Evolutionary conservation across 2,797 vertebrate species (phyloP), one percentile per base, ranked within the genome.

Genomic region (Eulemur rubriventer): DNA sequence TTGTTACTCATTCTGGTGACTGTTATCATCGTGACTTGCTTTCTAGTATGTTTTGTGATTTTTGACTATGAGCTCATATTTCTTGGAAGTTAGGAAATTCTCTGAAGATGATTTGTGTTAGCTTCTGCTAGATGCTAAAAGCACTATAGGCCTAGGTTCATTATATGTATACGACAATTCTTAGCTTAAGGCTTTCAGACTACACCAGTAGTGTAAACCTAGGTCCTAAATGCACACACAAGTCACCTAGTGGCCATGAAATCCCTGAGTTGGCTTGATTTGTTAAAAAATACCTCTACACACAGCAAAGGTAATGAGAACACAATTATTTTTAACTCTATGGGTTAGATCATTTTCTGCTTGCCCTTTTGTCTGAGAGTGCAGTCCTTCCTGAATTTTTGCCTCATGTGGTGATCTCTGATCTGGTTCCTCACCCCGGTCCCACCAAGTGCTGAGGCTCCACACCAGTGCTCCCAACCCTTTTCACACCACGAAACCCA

Each of bases 1-100:
- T 48, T 43, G 1, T 12, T 50, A 65, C 24, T 50, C 33, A n/a
- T 67, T 57, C 43, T 86, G n/a, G 7, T 22, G 35, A 67, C 4
- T 67, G 18, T 90, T 69, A 81, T 80, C 65, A 33, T 10, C 13
- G 52, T 70, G 28, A 65, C 70, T 91, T 82, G 30, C 86, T 73
- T 70, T 43, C 46, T 65, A 70, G 55, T 3, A 1, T 50, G 17
- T 61, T 83, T 57, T 72, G 22, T 91, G 28, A 48, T 50, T 91
- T 95, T 30, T 43, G 41, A 83, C 59, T 43, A 28, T 48, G 35
- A 87, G 18, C 30, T 79, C 35, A 18, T 30, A 55, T 50, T 70
- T 90, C 67, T 73, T 73, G 4, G 41, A 43, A 55, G 13, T 73
- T 65, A 59, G 30, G 61, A 72, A 72, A 82, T 91, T 79, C 76